These are phyloP conservation scores for Lacerta bilineata DNA, from an alignment of 2,797 vertebrate species.

Conservation along the genomic window DNA sequence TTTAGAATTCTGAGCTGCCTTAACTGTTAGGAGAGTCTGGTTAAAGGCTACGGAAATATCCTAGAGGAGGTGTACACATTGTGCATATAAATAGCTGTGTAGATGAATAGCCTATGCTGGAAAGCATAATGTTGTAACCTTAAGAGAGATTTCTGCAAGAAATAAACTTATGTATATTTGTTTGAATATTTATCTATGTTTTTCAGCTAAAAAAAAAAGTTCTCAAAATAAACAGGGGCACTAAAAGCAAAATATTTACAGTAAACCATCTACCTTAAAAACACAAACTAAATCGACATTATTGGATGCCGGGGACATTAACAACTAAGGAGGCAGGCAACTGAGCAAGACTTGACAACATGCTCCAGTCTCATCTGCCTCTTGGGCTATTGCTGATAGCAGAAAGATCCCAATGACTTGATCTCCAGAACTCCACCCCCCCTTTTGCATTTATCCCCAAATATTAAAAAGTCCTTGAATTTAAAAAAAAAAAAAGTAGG, in stretches of 20 bases:
- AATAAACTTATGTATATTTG: background rate
- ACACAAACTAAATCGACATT: constrained; percentile 1
- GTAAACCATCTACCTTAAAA: background rate
- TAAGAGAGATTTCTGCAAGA: background rate
- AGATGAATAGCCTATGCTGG: background rate
- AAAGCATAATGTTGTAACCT: no score
- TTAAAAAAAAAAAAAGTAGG: no score
- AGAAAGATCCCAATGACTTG: no score
- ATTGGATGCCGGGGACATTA: no score
- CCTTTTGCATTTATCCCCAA: no score
- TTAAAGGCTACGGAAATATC: background rate
- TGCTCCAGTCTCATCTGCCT: no score
- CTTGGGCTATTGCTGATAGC: no score
- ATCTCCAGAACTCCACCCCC: no score
- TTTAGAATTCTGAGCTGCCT: background rate
- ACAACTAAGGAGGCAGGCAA: no score
- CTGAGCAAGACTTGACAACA: no score
- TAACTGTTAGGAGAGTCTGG: background rate
- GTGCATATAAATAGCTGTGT: background rate
- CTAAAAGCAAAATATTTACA: background rate
- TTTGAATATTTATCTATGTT: background rate
- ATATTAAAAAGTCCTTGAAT: no score
- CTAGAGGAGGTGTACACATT: background rate
- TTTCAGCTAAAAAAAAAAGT: background rate
- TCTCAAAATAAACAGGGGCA: background rate